Base-by-base conservation (phyloP, 2,113 vertebrate genomes). In the Eclectus roratus region DNA sequence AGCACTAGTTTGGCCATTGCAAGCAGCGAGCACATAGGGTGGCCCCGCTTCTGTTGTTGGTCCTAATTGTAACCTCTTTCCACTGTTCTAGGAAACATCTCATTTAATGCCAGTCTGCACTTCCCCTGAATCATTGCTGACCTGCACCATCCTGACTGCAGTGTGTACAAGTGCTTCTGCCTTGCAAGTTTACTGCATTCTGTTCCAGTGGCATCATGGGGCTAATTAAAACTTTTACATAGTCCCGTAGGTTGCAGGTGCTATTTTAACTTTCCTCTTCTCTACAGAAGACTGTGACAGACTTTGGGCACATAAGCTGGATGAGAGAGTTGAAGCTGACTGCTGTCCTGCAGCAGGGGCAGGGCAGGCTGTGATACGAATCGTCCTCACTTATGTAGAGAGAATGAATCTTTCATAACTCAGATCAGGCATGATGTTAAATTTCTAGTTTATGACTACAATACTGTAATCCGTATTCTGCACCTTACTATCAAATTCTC, bases 21-120 rank as follows among this genome's bases (percentile, higher is more conserved):
- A 44, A 70, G 43, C 73, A 53, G n/a, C 27, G 52, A 21, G 12
- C 18, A 7, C 0, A 0, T 7, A 10, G 2, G 3, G 50, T 24
- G 7, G 19, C 60, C 58, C 55, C n/a, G 47, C 65, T 44, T 25
- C 28, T 5, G 0, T 25, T 60, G 3, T 1, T 47, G 41, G 41
- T 24, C 79, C 44, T 78, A 70, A 8, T 28, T 58, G 70, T 17
- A 9, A 37, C 28, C 31, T 84, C 58, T 91, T 64, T 35, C 28
- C 39, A 7, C 25, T 47, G 31, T 18, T 28, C 29, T 33, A 50
- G 63, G 31, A 76, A 55, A 41, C 6, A 8, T 82, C 89, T 46
- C 43, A 13, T 21, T 49, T 63, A 10, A 41, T 25, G 35, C 39
- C 71, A 7, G 14, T n/a, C 61, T 64, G 11, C 19, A 27, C 11